Conservation (phyloP, 2,113 vertebrate genomes). For the Grammomys surdaster region DNA sequence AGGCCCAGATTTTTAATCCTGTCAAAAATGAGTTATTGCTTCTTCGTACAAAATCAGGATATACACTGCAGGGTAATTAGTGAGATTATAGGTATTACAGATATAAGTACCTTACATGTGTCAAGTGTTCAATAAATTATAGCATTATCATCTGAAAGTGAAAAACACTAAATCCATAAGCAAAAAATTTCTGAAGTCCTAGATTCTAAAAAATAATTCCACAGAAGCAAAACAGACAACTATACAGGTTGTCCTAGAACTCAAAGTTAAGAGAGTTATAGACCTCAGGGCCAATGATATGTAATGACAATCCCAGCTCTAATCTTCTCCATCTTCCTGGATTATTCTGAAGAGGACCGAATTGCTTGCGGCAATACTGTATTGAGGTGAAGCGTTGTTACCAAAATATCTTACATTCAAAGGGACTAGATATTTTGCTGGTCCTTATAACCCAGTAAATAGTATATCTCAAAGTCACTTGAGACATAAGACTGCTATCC, state of each 20-base stretch:
- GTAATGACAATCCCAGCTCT: neutral
- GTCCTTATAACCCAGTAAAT: neutral
- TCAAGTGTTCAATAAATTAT: neutral
- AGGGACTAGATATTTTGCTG: neutral
- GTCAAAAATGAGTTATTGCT: neutral
- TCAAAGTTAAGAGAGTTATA: constrained; percentile 7
- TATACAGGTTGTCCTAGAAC: neutral
- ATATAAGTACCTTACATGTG: neutral
- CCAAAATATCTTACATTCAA: neutral
- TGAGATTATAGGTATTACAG: neutral
- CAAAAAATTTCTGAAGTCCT: neutral
- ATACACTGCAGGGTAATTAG: neutral
- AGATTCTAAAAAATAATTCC: neutral
- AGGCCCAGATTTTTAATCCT: constrained; percentile 36
- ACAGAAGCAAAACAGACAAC: neutral
- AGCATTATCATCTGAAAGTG: neutral
- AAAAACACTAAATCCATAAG: neutral
- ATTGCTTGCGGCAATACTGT: neutral
- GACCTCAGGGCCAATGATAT: neutral
- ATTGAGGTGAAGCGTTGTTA: neutral
- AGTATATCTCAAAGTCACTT: neutral
- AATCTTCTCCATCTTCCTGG: neutral
- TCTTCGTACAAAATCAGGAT: neutral
- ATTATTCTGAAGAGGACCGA: constrained; percentile 23
- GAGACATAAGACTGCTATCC: neutral